Percentiles rank a stretch among this genome's conserved stretches.
These are phyloP conservation scores for Quadroppia sp. DNA, from an alignment of 2,888 invertebrate species.

Conservation along the genomic window DNA sequence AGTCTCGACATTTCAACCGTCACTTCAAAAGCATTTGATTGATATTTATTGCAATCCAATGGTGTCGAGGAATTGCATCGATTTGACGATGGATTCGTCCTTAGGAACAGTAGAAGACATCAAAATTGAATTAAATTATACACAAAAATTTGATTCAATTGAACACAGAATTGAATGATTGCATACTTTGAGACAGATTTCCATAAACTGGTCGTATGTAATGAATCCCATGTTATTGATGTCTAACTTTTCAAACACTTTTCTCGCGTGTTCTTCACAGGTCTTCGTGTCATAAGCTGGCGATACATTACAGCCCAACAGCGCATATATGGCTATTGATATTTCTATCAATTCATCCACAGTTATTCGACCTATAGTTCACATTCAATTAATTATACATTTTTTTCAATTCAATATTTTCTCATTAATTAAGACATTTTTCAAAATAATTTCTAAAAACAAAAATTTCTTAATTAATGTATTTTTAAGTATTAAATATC, in stretches of 20 bases:
- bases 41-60: slow-evolving; percentile 38
- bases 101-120: slow-evolving; percentile 23
- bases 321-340: slow-evolving; percentile 84
- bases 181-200: slow-evolving; percentile 42
- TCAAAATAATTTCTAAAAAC: too few relatives aligned
- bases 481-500: too few relatives aligned
- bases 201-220: slow-evolving; percentile 42
- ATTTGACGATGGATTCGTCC: slow-evolving; percentile 47
- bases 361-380: slow-evolving; percentile 58
- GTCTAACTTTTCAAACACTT: slow-evolving; percentile 42
- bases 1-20: neutral
- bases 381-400: too few relatives aligned
- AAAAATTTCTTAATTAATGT: too few relatives aligned
- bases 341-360: slow-evolving; percentile 94
- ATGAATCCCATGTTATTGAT: slow-evolving; percentile 35
- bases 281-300: slow-evolving; percentile 42
- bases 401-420: too few relatives aligned
- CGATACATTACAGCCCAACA: slow-evolving; percentile 65
- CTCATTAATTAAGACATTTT: too few relatives aligned
- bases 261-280: slow-evolving; percentile 42
- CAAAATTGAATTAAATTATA: slow-evolving; percentile 13
- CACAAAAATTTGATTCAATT: neutral
- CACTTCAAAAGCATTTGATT: neutral
- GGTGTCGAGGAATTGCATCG: slow-evolving; percentile 46
- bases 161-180: neutral